These are phyloP conservation scores for Otus scops DNA, from an alignment of 2,797 vertebrate species.

Conservation along the genomic window DNA sequence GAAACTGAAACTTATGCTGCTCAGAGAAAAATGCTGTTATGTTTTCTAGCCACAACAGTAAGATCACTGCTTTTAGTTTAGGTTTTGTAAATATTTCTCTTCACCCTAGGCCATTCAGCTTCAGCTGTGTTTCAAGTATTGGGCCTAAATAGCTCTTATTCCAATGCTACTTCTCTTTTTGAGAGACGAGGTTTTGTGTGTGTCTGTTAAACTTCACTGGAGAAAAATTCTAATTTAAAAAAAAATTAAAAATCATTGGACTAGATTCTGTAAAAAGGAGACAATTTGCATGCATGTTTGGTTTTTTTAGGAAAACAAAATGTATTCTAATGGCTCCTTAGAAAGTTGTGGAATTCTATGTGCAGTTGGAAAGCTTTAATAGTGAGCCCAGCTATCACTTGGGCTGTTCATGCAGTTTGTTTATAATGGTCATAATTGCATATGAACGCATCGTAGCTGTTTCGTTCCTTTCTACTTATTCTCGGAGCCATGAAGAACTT, in stretches of 20 bases:
- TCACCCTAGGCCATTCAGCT: neutral
- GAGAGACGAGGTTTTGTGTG: neutral
- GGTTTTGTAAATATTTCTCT: neutral
- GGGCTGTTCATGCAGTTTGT: neutral
- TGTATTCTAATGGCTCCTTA: neutral
- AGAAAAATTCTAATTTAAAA: neutral
- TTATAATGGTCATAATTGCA: neutral
- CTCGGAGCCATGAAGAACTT: neutral
- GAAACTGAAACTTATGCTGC: neutral
- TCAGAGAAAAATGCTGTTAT: neutral
- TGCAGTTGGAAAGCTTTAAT: slow-evolving; percentile 2
- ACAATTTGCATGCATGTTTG: neutral
- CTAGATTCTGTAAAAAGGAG: neutral
- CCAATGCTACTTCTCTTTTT: neutral
- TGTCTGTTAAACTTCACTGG: neutral
- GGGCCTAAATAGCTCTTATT: neutral
- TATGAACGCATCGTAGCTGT: neutral
- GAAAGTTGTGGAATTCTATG: neutral
- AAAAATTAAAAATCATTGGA: neutral
- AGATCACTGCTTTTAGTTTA: neutral
- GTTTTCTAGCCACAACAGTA: neutral
- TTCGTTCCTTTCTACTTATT: neutral
- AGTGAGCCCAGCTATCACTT: neutral
- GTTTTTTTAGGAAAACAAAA: neutral
- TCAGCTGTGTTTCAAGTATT: neutral